Base-by-base conservation (phyloP, 2,888 invertebrate species). In the Gryllus longicercus region DNA sequence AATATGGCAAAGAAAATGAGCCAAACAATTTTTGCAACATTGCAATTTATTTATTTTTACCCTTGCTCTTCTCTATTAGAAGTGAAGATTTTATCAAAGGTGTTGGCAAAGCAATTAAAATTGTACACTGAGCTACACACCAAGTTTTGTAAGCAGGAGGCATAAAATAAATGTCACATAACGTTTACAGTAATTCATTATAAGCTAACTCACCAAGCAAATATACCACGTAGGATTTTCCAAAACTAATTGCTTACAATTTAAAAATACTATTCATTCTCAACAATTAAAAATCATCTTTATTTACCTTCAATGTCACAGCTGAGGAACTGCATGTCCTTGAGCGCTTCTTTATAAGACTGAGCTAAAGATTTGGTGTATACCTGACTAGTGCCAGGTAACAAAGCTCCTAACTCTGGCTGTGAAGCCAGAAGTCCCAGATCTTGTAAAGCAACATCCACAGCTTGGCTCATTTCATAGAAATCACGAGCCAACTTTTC, bases 221-320 rank as follows among this genome's bases (percentile, higher is more conserved):
- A 8, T 38, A 38, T 38, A 8, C 38, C 38, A 38, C 4, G 8
- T 38, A 8, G 38, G 38, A 38, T 38, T 38, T 38, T 38, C 38
- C 38, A 38, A 38, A 38, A 8, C 38, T 38, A 38, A 18, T n/a
- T 77, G 12, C 18, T 50, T 23, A 23, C 25, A 63, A 11, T 63
- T 23, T 63, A 78, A 25, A 21, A n/a, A 78, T 63, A 38, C 38
- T 16, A 12, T 51, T 79, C 11, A 25, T 49, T 49, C n/a, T 10
- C 11, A 74, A 18, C 4, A 18, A 38, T 38, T 38, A 38, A 38
- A 38, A 38, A 38, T 38, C 38, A 38, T 38, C 38, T 75, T 21
- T 50, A 81, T 81, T 81, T 76, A 82, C 83, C 79, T 74, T 82
- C 82, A 74, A 83, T 82, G 81, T 83, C 81, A 81, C 82, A 83